These are phyloP conservation scores for Chrysodeixis includens DNA, from an alignment of 2,888 invertebrate species.

Conservation along the genomic window DNA sequence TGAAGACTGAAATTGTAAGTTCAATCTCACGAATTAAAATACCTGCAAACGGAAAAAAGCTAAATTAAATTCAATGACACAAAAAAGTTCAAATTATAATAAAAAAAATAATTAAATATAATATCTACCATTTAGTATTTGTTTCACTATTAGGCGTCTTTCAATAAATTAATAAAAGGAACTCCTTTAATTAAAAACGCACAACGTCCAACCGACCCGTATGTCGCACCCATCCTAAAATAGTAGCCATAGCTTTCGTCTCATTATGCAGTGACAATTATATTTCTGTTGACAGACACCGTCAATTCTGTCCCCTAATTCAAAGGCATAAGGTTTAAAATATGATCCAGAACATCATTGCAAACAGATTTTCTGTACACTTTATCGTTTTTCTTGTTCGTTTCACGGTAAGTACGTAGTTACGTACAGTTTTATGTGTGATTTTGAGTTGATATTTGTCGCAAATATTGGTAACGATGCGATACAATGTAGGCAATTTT, in stretches of 20 bases:
- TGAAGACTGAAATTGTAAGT: too few relatives aligned
- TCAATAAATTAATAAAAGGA: background rate
- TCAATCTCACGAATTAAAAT: too few relatives aligned
- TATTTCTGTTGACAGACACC: slow-evolving; percentile 79
- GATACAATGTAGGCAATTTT: background rate
- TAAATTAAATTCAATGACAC: too few relatives aligned
- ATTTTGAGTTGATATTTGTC: slow-evolving; percentile 26
- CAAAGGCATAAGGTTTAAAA: slow-evolving; percentile 73
- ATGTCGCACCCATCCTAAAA: slow-evolving; percentile 72
- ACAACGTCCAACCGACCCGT: slow-evolving; percentile 47
- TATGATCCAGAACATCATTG: slow-evolving; percentile 57
- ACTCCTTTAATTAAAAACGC: background rate
- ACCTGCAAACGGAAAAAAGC: too few relatives aligned
- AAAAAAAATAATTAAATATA: too few relatives aligned
- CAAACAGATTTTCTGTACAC: slow-evolving; percentile 51
- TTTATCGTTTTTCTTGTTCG: slow-evolving; percentile 39
- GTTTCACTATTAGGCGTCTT: too few relatives aligned
- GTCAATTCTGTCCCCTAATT: slow-evolving; percentile 74
- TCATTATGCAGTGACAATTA: slow-evolving; percentile 84
- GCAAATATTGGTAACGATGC: slow-evolving; percentile 16
- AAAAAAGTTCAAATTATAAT: too few relatives aligned
- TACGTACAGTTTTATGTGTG: slow-evolving; percentile 22
- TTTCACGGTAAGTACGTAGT: slow-evolving; percentile 33
- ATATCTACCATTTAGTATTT: too few relatives aligned
- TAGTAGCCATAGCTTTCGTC: slow-evolving; percentile 84